Base-by-base conservation (phyloP, 2,888 invertebrate genomes). In the Hymenopus coronatus region DNA sequence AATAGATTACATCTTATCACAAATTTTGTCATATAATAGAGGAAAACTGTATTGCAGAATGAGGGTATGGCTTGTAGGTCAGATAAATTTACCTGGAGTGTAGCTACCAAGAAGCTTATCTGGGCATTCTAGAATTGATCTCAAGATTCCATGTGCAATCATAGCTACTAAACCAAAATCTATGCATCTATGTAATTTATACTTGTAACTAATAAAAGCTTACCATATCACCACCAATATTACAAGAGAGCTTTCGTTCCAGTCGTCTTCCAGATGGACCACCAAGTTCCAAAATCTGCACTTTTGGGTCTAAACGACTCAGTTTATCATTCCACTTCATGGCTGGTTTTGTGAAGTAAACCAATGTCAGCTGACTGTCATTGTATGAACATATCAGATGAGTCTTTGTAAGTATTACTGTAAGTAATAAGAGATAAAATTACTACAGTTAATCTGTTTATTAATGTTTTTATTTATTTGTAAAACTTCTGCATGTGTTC, bases 301-400 rank as follows among this genome's bases (percentile, higher is more conserved):
- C 91, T 92, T 96, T 96, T 87, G 97, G 96, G 92, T 97, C 97
- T 92, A 96, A 94, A 91, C 96, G 95, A 90, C 94, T 94, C 88
- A 96, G 93, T 94, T 96, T 94, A 93, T 95, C 94, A 92, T 93
- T 93, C 90, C 93, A 93, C 91, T 94, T 94, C 85, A 92, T 93
- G 91, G 95, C 94, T 89, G 95, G 94, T 91, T 95, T 95, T 81
- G 95, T 95, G 92, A 96, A 95, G 92, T 96, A 94, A 84, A 97
- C 94, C 91, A 97, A 93, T 85, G 96, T 96, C 91, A 96, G 94
- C 91, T 95, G 95, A 91, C 95, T 95, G 90, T 96, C 96, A 92
- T 95, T 95, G 92, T 96, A 96, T 46, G 96, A 95, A 91, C 96
- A 95, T 90, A 97, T 93, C 91, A 97, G 94, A 92, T 96, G 95